Evolutionary conservation across 2,888 invertebrate genomes (phyloP), one percentile per base, ranked within the genome.

Genomic region (Sinotaia quadrata): DNA sequence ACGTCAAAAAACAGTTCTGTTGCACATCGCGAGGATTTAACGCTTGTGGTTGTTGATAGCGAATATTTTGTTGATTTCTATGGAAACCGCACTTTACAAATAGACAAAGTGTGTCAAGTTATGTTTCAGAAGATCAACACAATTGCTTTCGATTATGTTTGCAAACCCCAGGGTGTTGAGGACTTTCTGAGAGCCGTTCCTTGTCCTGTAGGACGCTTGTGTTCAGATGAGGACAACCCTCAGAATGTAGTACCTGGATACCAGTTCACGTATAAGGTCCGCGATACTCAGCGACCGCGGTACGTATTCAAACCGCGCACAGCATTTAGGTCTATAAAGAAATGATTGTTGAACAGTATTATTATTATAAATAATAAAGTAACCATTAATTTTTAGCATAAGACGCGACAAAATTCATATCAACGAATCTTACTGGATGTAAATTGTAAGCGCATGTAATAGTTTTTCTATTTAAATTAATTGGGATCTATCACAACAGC

Each of bases 191-290:
- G 97, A 71, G 91, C 92, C 83, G 92, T 98, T 70, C 98, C 98
- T 0, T 98, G 97, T 86, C 91, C 92, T 0, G 90, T 90, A 80
- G 92, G 91, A 33, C 87, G 91, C 75, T 87, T 97, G 1, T 98
- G 98, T 88, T 87, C 91, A 47, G 97, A 97, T 89, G 97, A 95
- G 95, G 81, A 83, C 71, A 88, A 91, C 69, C 92, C 94, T 31
- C 91, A 91, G 88, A 94, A 95, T 91, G 95, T 98, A 2, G 91
- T 98, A 15, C 92, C 92, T 80, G 93, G 93, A 59, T 92, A 94
- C 88, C 98, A 98, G 89, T 96, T 98, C 88, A 98, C 98, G 0
- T 97, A 95, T 90, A 93, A 94, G 73, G 94, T 98, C 72, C 93
- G 95, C 85, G 94, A 97, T 88, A 92, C 93, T 71, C 92, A 93